phyloP scores from a whole-genome alignment of 2,888 invertebrate genomes.

The Drosophila melanocephala region DNA sequence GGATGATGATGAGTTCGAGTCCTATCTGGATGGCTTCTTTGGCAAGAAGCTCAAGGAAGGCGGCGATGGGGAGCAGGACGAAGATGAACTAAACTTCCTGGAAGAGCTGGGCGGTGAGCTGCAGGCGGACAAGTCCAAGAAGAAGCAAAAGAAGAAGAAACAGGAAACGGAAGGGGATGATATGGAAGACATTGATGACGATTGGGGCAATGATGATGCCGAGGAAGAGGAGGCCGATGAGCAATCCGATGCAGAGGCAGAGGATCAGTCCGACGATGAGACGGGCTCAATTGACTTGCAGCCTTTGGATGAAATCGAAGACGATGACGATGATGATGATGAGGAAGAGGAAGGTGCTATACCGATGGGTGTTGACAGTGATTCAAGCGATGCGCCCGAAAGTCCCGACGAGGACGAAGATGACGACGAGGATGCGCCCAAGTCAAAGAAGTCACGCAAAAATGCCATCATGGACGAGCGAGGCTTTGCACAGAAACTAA shows the following conservation, averaged over 20 bases:
- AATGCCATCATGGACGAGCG: conserved; percentile 59
- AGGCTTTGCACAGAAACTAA: conserved; percentile 82
- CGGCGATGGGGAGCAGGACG: conserved; percentile 86
- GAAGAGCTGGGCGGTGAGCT: conserved; percentile 88
- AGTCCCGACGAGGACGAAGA: conserved; percentile 64
- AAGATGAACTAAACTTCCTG: conserved; percentile 89
- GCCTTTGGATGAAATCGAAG: conserved; percentile 63
- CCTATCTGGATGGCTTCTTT: conserved; percentile 86
- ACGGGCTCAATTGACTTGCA: conserved; percentile 78
- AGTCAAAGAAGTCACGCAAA: conserved; percentile 77
- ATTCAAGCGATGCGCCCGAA: conserved; percentile 71
- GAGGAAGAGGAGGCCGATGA: conserved; percentile 79
- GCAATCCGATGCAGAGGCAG: conserved; percentile 71
- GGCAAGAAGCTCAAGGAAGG: conserved; percentile 87
- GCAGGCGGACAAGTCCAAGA: conserved; percentile 63
- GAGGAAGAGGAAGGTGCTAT: conserved; percentile 60
- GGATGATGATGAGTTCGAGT: conserved; percentile 87
- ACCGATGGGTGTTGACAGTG: conserved; percentile 71
- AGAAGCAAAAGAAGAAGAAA: conserved; percentile 75
- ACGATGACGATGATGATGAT: conserved; percentile 68
- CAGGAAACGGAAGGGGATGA: conserved; percentile 83
- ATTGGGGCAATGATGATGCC: conserved; percentile 77
- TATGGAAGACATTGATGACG: conserved; percentile 82
- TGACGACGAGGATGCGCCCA: conserved; percentile 66
- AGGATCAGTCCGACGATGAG: conserved; percentile 83